These are phyloP conservation scores for Phenganax stokvisi DNA, from an alignment of 92 coral and sea anemone species.

Conservation along the genomic window DNA sequence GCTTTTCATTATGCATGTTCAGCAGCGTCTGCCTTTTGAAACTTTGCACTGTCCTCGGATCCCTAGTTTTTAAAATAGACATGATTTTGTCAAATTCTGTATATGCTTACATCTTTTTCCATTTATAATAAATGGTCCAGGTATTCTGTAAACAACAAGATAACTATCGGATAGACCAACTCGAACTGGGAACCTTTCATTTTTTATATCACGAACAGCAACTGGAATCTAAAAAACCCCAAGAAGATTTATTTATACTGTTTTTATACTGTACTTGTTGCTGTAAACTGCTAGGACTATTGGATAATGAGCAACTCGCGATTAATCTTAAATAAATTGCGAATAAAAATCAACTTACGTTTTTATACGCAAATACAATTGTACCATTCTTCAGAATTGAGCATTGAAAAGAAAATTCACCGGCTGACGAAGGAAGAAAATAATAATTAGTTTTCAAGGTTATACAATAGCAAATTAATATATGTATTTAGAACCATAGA, in stretches of 20 bases:
- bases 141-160: too few species aligned
- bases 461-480: too few species aligned
- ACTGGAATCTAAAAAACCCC: conserved; percentile 4
- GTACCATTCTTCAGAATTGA: conserved; percentile 21
- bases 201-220: conserved; percentile 19
- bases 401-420: conserved; percentile 12
- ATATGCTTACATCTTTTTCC: conserved; percentile 24
- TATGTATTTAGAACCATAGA: too few species aligned
- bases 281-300: too few species aligned
- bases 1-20: too few species aligned
- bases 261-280: too few species aligned
- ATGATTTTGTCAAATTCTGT: too few species aligned
- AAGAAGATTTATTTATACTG: not conserved
- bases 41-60: too few species aligned
- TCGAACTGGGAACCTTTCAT: conserved; percentile 14
- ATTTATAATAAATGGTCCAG: not conserved
- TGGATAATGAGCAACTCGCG: too few species aligned
- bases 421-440: not conserved
- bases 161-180: conserved; percentile 22
- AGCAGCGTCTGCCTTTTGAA: too few species aligned
- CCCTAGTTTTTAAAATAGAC: too few species aligned
- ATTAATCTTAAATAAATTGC: too few species aligned
- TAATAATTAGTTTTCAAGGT: not conserved
- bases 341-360: not conserved
- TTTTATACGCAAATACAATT: conserved; percentile 11